phyloP scores from a whole-genome alignment of 1,140 invertebrate genomes.

The Dendroctonus valens region DNA sequence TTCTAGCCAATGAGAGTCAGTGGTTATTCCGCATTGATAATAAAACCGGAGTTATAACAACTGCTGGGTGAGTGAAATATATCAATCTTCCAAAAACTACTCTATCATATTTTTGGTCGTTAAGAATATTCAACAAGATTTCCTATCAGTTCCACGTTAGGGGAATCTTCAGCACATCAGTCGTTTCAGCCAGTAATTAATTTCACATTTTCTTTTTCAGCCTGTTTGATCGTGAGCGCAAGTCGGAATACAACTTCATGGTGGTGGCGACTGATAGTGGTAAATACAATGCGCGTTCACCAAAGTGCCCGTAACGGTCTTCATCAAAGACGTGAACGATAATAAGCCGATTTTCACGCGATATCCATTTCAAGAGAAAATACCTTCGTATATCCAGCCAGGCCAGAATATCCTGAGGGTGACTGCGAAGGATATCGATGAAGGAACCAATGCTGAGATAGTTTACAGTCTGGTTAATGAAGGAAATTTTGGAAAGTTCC shows the following conservation, averaged over 20 bases:
- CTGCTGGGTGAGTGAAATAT: conserved; percentile 72
- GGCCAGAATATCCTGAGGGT: conserved; percentile 78
- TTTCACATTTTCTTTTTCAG: conserved; percentile 22
- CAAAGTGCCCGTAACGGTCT: conserved; percentile 77
- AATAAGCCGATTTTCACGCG: conserved; percentile 83
- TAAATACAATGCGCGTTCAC: conserved; percentile 78
- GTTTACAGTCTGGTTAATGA: conserved; percentile 70
- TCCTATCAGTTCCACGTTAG: too few species aligned
- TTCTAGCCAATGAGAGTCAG: conserved; percentile 85
- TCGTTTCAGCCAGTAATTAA: too few species aligned
- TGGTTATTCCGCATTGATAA: conserved; percentile 93
- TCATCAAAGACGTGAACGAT: conserved; percentile 88
- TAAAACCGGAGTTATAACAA: conserved; percentile 85
- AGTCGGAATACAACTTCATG: conserved; percentile 74
- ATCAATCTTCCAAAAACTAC: not conserved
- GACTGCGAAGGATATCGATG: conserved; percentile 75
- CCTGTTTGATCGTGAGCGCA: conserved; percentile 81
- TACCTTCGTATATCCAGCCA: conserved; percentile 73
- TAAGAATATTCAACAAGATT: not conserved
- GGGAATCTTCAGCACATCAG: too few species aligned
- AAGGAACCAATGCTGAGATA: conserved; percentile 79
- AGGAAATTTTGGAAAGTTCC: conserved; percentile 68
- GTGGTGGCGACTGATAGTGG: conserved; percentile 88
- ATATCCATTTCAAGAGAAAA: conserved; percentile 76
- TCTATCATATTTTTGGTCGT: not conserved